Conservation (phyloP, 2,113 vertebrate species). For the Psittacus erithacus region DNA sequence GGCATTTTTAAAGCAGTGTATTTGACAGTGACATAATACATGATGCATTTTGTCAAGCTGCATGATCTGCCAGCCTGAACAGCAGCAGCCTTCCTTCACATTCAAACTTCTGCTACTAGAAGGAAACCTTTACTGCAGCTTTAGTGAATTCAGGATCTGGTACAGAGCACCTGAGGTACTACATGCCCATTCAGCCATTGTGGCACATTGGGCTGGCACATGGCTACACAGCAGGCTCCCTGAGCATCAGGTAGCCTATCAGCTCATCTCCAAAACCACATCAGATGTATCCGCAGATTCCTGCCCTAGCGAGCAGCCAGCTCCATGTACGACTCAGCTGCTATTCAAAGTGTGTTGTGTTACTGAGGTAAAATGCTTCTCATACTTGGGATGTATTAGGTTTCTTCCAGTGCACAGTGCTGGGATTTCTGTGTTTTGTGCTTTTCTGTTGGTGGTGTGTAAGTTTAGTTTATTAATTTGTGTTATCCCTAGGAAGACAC, state of each 20-base stretch:
- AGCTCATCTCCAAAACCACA: not conserved
- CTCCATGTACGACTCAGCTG: not conserved
- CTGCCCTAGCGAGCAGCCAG: not conserved
- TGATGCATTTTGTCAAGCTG: rapidly evolving
- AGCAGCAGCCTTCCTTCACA: not conserved
- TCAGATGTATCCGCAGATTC: rapidly evolving
- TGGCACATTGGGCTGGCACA: not conserved
- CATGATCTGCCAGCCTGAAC: not conserved
- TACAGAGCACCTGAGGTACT: not conserved
- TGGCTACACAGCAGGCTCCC: rapidly evolving
- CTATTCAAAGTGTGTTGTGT: rapidly evolving
- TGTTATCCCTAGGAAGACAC: not conserved
- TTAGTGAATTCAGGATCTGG: rapidly evolving
- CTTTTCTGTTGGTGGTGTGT: too few relatives aligned
- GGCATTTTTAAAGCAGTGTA: not conserved
- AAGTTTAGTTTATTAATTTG: not conserved
- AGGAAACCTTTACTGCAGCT: not conserved
- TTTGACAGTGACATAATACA: not conserved
- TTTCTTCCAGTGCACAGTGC: not conserved
- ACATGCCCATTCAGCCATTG: rapidly evolving
- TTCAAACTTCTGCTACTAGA: rapidly evolving
- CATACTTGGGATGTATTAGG: not conserved
- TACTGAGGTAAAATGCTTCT: not conserved
- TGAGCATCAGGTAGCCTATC: not conserved
- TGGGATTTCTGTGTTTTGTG: not conserved